Evolutionary conservation across 2,797 vertebrate species (phyloP), one percentile per base, ranked within the genome.

Genomic region (Coccyzus lansbergi): DNA sequence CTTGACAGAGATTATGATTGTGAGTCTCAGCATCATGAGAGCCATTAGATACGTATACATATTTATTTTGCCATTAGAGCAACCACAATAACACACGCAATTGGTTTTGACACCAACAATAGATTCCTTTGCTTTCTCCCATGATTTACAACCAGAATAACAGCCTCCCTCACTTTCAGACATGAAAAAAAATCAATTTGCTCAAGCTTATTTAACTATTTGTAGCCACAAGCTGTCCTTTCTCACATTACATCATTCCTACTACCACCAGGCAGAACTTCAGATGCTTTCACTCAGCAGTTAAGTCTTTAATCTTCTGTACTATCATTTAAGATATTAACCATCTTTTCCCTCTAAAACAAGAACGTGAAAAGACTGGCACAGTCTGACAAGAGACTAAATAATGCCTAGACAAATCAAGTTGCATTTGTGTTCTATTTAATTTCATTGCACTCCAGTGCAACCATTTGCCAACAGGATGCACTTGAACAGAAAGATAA

Each of bases 121-220:
- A 86, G 77, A 63, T 83, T 69, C 89, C n/a, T 83, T 81, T 48
- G 59, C 26, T 91, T 65, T 91, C 63, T 49, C 34, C 25, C 58
- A 76, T 42, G 18, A 92, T 83, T 88, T 88, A 69, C 53, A 80
- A 83, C 22, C 49, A 58, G 25, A 82, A 24, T 53, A 90, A 72
- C 15, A 83, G 36, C 42, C 51, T 62, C 63, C 20, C 79, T 70
- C 69, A 62, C 24, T 83, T 72, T 60, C 33, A 79, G 58, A 88
- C 24, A 36, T 29, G 3, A 8, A 29, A n/a, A 79, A 63, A 70
- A 29, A 17, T 29, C 40, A 49, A 49, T 62, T 83, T 70, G 67
- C 25, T 90, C 42, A 92, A 90, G 71, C 56, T 89, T 62, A 65
- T 86, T 92, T 92, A 96, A 51, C 52, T 55, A 33, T 34, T 58